Evolutionary conservation across 2,113 vertebrate genomes (phyloP), one percentile per base, ranked within the genome.

Genomic region (Nothoprocta perdicaria): DNA sequence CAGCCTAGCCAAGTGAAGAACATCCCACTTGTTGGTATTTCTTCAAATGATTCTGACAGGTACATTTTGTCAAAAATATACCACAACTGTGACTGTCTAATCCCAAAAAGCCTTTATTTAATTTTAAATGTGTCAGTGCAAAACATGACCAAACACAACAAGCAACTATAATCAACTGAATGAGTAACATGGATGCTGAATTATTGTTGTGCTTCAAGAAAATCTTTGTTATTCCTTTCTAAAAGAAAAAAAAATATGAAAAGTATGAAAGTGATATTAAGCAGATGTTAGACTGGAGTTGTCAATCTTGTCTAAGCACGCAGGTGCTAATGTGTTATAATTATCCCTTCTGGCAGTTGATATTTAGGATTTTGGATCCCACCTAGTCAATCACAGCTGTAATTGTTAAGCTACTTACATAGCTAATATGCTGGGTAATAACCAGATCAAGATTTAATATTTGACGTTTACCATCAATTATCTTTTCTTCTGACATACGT

Each of bases 291-390:
- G 97, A 88, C 96, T 95, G 92, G 94, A 94, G 96, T 94, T 98
- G 98, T 98, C 98, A 98, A 96, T 98, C 98, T 97, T 96, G 94
- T 97, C 96, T 96, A 96, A 97, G 98, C 97, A 97, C 45, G 92
- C 97, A 98, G 98, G 98, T 98, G 98, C 97, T 98, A 98, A 98
- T 98, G 98, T 97, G 98, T 97, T 97, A 97, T 98, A 98, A 98
- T 98, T 98, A 98, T 97, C 97, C 97, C 96, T 98, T 98, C 97
- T 97, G 97, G 97, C 97, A 98, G 97, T 97, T 97, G 97, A 95
- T 98, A 98, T 98, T 98, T 97, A 97, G 97, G 96, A 97, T 97
- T 97, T 97, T 95, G 97, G 98, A 97, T 98, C 97, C 97, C 97
- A 98, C 98, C 98, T 98, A 98, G 98, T 98, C 98, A 98, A 98